These are phyloP conservation scores for Cataglyphis altisquamis DNA, from an alignment of 2,888 invertebrate species.

Conservation along the genomic window DNA sequence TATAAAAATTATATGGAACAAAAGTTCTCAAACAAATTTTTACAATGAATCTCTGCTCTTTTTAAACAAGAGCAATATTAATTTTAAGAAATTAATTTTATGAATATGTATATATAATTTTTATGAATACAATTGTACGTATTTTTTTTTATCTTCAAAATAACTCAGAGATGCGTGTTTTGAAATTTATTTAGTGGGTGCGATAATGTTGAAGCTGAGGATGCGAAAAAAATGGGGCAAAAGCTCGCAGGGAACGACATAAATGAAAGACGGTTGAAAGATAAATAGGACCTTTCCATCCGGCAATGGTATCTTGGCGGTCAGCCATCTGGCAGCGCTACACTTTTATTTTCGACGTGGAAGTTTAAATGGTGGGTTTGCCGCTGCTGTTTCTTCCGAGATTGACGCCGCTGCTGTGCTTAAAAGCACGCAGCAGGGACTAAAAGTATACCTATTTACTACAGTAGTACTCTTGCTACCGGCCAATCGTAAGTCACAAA, in stretches of 20 bases:
- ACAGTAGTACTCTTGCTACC: conserved; percentile 35
- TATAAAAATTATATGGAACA: background rate
- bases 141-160: background rate
- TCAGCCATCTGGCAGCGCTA: conserved; percentile 71
- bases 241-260: conserved; percentile 44
- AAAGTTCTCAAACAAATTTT: background rate
- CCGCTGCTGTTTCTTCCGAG: conserved; percentile 56
- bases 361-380: conserved; percentile 73
- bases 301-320: conserved; percentile 77
- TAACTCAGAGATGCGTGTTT: background rate
- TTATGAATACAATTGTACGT: conserved; percentile 25
- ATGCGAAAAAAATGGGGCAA: background rate
- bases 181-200: conserved; percentile 22
- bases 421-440: conserved; percentile 63
- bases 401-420: conserved; percentile 66
- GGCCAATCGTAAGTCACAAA: conserved; percentile 64
- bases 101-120: conserved; percentile 5
- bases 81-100: conserved; percentile 35
- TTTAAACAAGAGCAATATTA: conserved; percentile 14
- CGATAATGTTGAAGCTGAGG: background rate
- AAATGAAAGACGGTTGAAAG: conserved; percentile 68
- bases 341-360: conserved; percentile 76
- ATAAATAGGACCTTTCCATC: conserved; percentile 77
- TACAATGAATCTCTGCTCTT: conserved; percentile 14
- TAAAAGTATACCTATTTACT: conserved; percentile 63